Evolutionary conservation across 2,888 invertebrate genomes (phyloP), one percentile per base, ranked within the genome.

Genomic region (Pterobdella sp.): DNA sequence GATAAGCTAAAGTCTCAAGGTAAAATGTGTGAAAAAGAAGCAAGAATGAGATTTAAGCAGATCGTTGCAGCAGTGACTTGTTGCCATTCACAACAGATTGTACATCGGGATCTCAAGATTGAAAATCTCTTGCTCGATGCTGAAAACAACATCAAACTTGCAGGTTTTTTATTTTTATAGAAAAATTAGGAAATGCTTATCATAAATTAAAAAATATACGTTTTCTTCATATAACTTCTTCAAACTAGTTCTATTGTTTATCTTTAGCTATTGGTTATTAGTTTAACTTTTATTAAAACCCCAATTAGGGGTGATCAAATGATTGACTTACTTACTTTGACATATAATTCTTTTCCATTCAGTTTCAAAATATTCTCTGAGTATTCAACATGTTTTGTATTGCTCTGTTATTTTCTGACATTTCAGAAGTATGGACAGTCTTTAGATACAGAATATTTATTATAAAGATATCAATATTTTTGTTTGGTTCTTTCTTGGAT

Each of bases 61-160:
- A 94, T 98, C 83, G 90, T 97, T n/a, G 90, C 93, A 3, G 97
- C 97, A 1, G 93, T 98, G 69, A 90, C 91, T 73, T 97, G 95
- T 86, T 94, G 95, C 81, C 97, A 98, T 86, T 88, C 89, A 78
- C 89, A 89, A 79, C 90, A 92, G 70, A 91, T 98, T 74, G 96
- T 97, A 78, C 97, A 97, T 86, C 88, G 84, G 60, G 83, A 84
- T 76, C 77, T 84, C 31, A 83, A 97, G 88, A 96, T 97, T 74
- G 97, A 97, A 86, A 98, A 97, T 86, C 87, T 98, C 77, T 86
- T 98, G 78, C 87, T 97, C 75, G 96, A 97, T 85, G 89, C 90
- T 78, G 90, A 93, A 84, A 91, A 93, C 88, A 92, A 94, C 84
- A 94, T 95, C 77, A 95, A 95, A 88, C 92, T 96, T 78, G 88